Percentiles rank a stretch among this genome's conserved stretches.
phyloP scores from a whole-genome alignment of 2,113 vertebrate genomes.

The Atlantisia rogersi region DNA sequence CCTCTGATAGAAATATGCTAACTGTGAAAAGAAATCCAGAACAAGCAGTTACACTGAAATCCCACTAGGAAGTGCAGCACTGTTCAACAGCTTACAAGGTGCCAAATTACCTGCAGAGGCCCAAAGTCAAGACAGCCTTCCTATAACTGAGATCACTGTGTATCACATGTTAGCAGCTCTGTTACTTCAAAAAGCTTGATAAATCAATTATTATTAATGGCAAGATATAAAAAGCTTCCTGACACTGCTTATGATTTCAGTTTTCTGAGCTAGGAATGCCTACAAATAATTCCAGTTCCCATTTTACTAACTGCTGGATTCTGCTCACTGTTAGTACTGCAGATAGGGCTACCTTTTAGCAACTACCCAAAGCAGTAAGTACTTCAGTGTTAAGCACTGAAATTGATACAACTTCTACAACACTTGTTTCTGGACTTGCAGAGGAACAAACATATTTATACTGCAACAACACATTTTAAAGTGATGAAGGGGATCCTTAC shows the following conservation, averaged over 20 bases:
- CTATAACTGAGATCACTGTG: background rate
- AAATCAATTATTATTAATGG: background rate
- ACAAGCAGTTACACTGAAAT: background rate
- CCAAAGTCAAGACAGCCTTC: background rate
- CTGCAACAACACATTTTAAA: background rate
- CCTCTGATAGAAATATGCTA: conserved; percentile 98
- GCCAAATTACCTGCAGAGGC: background rate
- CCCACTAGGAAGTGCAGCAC: background rate
- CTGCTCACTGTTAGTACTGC: background rate
- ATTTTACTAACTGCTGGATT: background rate
- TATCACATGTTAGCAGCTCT: background rate
- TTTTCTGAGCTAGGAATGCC: background rate
- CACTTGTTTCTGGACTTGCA: background rate
- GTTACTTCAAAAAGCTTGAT: background rate
- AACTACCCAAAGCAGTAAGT: background rate
- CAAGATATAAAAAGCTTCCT: background rate
- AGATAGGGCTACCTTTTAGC: background rate
- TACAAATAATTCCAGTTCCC: background rate
- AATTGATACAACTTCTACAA: background rate
- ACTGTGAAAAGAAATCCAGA: conserved; percentile 76
- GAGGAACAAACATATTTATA: background rate
- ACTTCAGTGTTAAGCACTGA: background rate
- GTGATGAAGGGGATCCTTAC: background rate
- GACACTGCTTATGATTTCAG: background rate
- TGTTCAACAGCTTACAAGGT: background rate